Base-by-base conservation (phyloP, 1,140 invertebrate species). In the Notospermus geniculatus region DNA sequence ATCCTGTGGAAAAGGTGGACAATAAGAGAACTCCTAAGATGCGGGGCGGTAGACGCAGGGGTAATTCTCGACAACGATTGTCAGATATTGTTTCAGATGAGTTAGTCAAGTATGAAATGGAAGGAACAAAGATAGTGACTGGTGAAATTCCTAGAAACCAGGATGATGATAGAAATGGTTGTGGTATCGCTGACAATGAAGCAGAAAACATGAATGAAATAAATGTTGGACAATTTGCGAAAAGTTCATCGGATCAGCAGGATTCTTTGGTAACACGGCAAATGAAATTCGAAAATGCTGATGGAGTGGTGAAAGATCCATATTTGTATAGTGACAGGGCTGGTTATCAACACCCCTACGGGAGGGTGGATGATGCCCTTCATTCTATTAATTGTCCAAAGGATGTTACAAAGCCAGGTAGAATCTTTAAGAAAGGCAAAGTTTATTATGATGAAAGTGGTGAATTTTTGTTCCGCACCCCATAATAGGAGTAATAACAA, bases 311-410 rank as follows among this genome's bases (percentile, higher is more conserved):
- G 19, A 19, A 46, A 52, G 57, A 59, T n/a, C 23, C 60, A 41
- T 62, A 62, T 62, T 19, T 62, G 25, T 62, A 57, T 30, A 36
- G 41, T 29, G 19, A 23, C 23, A 32, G 57, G 23, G 57, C 32
- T 43, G 60, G 60, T 25, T 62, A 62, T 28, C 60, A 62, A 39
- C 28, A 57, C 29, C 60, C 60, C 36, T 50, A 57, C 43, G 60
- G 60, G 1, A 57, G 17, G 43, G 23, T 25, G 13, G 54, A 15
- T 11, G 28, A 32, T 28, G 19, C 29, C 4, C 15, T 29, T 19
- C 28, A 45, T n/a, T 25, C 22, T 22, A 57, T 62, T 19, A 4
- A 30, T 5, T 23, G 41, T 23, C 29, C 41, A 11, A 41, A 59
- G 29, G 46, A 52, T 17, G 13, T 28, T 17, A 11, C 17, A 50